These are phyloP conservation scores for Dysmachus trigonus DNA, from an alignment of 2,888 invertebrate genomes.

Conservation along the genomic window DNA sequence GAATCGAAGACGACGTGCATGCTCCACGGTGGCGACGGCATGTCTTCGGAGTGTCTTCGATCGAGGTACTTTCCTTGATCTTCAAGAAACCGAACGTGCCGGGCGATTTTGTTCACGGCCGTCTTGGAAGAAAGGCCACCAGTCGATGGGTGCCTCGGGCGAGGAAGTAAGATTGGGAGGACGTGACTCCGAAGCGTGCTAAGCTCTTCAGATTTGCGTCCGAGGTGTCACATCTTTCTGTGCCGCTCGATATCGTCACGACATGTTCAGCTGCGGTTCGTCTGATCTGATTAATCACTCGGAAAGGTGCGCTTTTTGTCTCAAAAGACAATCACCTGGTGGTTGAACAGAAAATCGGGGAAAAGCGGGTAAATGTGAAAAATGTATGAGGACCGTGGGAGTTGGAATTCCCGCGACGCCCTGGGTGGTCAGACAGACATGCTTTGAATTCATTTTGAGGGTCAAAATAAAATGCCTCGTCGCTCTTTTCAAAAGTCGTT, in stretches of 20 bases:
- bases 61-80: background rate
- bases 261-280: background rate
- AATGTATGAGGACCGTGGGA: background rate
- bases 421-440: background rate
- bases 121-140: background rate
- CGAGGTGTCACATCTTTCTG: background rate
- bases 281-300: background rate
- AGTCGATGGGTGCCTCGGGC: background rate
- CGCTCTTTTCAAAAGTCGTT: background rate
- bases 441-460: background rate
- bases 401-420: background rate
- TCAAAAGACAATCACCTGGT: background rate
- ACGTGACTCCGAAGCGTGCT: slow-evolving; percentile 6
- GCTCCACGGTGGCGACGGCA: background rate
- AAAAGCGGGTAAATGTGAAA: background rate
- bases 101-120: background rate
- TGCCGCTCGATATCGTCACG: background rate
- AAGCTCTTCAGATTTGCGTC: background rate
- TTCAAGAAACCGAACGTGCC: background rate
- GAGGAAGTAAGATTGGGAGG: background rate
- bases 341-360: background rate
- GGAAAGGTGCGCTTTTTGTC: background rate
- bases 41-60: background rate
- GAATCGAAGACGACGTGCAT: background rate
- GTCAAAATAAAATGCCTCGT: background rate